Evolutionary conservation across 2,113 vertebrate genomes (phyloP).

Genomic region (Scytalopus superciliaris): DNA sequence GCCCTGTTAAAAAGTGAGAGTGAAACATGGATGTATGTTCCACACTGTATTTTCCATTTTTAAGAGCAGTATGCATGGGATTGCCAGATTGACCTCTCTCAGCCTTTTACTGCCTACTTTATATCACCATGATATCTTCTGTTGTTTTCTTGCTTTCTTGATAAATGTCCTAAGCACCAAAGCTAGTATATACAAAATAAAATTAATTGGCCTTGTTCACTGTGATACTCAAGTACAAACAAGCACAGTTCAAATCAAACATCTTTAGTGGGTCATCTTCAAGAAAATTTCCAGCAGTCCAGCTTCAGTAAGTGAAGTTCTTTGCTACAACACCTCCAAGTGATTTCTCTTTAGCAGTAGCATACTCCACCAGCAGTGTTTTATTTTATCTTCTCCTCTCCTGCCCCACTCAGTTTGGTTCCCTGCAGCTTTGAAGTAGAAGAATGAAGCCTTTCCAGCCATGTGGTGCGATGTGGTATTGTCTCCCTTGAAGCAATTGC

Average conservation of each 20-base stretch:
- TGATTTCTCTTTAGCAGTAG: neutral
- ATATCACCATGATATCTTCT: neutral
- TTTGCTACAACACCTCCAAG: neutral
- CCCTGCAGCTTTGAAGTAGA: neutral
- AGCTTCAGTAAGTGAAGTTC: neutral
- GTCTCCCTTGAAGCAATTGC: neutral
- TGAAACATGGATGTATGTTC: neutral
- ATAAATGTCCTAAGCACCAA: neutral
- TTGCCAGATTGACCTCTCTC: neutral
- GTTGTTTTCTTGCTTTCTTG: neutral
- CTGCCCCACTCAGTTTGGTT: neutral
- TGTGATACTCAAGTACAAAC: neutral
- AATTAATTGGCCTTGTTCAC: neutral
- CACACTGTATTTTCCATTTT: neutral
- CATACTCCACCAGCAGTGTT: neutral
- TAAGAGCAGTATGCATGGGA: neutral
- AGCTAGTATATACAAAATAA: neutral
- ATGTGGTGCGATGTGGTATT: neutral
- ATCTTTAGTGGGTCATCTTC: neutral
- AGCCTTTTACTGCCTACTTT: neutral
- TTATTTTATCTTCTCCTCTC: neutral
- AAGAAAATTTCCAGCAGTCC: neutral
- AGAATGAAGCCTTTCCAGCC: neutral
- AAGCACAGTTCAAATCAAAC: neutral
- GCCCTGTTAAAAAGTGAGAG: neutral